Evolutionary conservation across 2,797 vertebrate species (phyloP), one percentile per base, ranked within the genome.

Genomic region (Sebastes hopkinsi): DNA sequence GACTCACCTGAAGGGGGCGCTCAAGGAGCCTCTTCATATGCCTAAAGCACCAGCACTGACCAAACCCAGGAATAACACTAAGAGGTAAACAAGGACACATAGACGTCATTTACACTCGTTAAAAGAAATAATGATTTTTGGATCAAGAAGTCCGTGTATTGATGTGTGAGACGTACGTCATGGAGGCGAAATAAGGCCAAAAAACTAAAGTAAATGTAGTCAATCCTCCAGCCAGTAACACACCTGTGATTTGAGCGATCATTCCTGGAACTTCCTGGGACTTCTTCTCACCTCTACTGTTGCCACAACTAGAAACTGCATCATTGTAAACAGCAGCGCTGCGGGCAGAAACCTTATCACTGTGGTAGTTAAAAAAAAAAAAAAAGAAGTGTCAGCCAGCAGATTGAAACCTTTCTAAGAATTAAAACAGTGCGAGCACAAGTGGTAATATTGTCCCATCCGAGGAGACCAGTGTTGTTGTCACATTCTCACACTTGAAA

Each of bases 1-100:
- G 91, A 98, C 99, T 88, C 98, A 99, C 91, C 94, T 99, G 92
- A 99, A 99, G 95, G 98, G 98, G 89, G 97, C 98, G 67, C 94
- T 99, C 56, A 99, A 99, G 93, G 98, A 99, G 90, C 98, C 98
- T 23, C 95, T 99, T 68, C 98, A 97, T 23, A 93, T 97, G 83
- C 98, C 98, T 36, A 99, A 99, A 95, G 96, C 97, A 69, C 97
- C 98, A 78, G 96, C 97, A 9, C 85, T 92, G 70, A 86, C 23
- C 90, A 99, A 97, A 90, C 97, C 97, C 85, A 94, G 97, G 80
- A 99, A 97, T 92, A 97, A 97, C 91, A 95, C 96, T 72, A 99
- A 96, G 94, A 98, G 98, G 98, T 98, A 22, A 77, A 7, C 34
- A 38, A 23, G 20, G 18, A 62, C 59, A 34, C 46, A 27, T 11